Base-by-base conservation (phyloP, 1,140 invertebrate genomes). In the Sesamia nonagrioides region DNA sequence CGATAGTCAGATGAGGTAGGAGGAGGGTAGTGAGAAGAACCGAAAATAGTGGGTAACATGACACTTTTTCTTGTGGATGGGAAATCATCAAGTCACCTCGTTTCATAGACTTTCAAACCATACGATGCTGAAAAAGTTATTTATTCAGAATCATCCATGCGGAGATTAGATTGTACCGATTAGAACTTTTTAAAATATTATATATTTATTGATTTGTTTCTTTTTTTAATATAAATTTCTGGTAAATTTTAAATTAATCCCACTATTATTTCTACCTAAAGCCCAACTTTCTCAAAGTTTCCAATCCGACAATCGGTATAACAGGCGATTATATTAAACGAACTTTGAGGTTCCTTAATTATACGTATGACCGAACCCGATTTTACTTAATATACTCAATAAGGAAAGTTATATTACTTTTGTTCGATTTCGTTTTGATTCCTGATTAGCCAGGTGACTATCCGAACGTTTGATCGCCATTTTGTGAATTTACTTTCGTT, bases 351-450 rank as follows among this genome's bases (percentile, higher is more conserved):
- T 37, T 66, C 54, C 73, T 85, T 87, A 88, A 90, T 90, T 89
- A 90, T 78, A 85, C 89, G 86, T 83, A 76, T 86, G 84, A 90
- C 83, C 80, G 87, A 81, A 56, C 86, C 80, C 77, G 69, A 83
- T 79, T 85, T 84, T 82, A 78, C 77, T 80, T 88, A 87, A 86
- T 84, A 81, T 87, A 84, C 80, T 83, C 86, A 86, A 88, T 87
- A 88, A 86, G 85, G 78, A 87, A 91, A 91, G 89, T 91, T 91
- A 87, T 86, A 89, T 90, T 89, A 86, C 84, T 84, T 86, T 88
- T 86, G 86, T 90, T 89, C 80, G 82, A 86, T 84, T 82, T 76
- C 79, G 81, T 85, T 81, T 80, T 74, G 80, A 83, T 81, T 83
- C 68, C 78, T 85, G 86, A 84, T 86, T 84, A 83, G 82, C 74